phyloP scores from a whole-genome alignment of 2,113 vertebrate genomes.

The Oreochromis spilurus region DNA sequence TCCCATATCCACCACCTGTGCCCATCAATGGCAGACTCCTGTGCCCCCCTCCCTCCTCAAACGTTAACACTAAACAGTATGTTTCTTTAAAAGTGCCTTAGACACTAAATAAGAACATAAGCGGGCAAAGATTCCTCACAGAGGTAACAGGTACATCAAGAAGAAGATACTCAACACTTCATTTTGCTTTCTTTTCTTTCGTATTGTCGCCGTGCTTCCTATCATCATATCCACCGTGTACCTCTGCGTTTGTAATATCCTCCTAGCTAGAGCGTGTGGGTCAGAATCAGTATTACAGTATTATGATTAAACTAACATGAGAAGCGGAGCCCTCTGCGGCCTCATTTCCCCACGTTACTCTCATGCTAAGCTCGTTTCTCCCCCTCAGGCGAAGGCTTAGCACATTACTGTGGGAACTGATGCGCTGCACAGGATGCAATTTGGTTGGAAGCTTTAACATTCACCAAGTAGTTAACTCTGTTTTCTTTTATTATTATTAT shows the following conservation, averaged over 20 bases:
- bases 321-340: constrained; percentile 58
- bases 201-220: constrained; percentile 76
- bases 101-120: constrained; percentile 89
- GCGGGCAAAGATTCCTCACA: neutral
- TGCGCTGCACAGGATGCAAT: constrained; percentile 66
- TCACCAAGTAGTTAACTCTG: constrained; percentile 67
- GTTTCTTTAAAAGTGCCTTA: constrained; percentile 94
- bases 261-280: constrained; percentile 66
- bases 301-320: constrained; percentile 67
- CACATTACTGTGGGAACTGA: constrained; percentile 13
- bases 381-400: neutral
- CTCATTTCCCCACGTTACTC: neutral
- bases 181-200: constrained; percentile 46
- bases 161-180: constrained; percentile 12
- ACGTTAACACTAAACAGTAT: constrained; percentile 57
- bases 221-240: constrained; percentile 67
- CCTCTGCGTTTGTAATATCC: constrained; percentile 75
- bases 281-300: constrained; percentile 78
- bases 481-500: constrained; percentile 7
- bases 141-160: constrained; percentile 3
- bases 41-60: constrained; percentile 4
- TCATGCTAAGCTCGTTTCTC: neutral
- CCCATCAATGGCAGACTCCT: neutral
- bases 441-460: constrained; percentile 95
- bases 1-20: neutral